Conservation (phyloP, 2,888 invertebrate genomes). For the Allygus modestus region DNA sequence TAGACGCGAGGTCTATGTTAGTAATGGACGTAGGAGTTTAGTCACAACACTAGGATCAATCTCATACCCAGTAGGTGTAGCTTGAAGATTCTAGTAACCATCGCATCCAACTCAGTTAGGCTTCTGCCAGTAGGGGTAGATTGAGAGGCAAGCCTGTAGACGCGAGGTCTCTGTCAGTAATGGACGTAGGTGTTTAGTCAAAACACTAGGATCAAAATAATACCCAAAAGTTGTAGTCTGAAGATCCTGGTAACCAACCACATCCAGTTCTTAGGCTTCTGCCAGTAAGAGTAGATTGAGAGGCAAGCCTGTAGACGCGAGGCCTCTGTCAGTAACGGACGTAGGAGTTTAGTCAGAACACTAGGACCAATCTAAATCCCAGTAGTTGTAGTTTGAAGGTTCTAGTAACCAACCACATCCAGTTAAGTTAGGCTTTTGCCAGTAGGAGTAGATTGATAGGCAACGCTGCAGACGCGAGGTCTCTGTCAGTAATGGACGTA, state of each 20-base stretch:
- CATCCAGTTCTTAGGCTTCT: too few species aligned
- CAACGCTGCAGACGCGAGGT: background rate
- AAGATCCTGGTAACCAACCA: too few species aligned
- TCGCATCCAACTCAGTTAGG: constrained; percentile 8
- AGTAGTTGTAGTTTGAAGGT: background rate
- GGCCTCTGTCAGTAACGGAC: background rate
- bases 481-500: constrained; percentile 24
- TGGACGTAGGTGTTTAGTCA: constrained; percentile 41
- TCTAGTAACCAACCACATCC: background rate
- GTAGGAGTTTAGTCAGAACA: background rate
- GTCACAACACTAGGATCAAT: constrained; percentile 56
- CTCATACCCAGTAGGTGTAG: background rate
- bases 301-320: too few species aligned
- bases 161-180: too few species aligned
- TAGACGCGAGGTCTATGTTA: too few species aligned
- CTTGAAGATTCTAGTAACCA: background rate
- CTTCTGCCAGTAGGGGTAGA: background rate
- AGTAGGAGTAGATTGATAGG: constrained; percentile 11
- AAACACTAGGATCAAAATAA: constrained; percentile 51
- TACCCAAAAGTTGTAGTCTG: too few species aligned
- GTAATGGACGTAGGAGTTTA: constrained; percentile 38
- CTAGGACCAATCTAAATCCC: background rate
- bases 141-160: constrained; percentile 18
- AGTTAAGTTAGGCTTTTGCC: background rate
- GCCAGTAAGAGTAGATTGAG: too few species aligned